These are phyloP conservation scores for Zeuzera pyrina DNA, from an alignment of 2,888 invertebrate species.

Conservation along the genomic window DNA sequence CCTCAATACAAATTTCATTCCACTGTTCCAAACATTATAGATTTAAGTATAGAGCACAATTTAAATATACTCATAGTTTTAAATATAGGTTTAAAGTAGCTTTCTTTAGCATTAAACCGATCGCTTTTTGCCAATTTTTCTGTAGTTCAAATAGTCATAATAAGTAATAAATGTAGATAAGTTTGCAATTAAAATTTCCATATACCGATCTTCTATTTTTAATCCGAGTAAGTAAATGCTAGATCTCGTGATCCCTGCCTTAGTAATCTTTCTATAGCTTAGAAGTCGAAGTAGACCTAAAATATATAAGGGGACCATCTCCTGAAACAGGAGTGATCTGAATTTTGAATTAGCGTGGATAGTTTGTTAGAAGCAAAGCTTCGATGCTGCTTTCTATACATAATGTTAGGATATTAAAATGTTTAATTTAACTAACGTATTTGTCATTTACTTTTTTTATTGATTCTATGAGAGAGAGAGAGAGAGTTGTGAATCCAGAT, in stretches of 20 bases:
- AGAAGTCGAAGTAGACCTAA: conserved; percentile 30
- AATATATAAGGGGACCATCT: conserved; percentile 65
- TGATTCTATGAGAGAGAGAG: conserved; percentile 30
- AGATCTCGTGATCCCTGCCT: conserved; percentile 55
- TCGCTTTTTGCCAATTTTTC: conserved; percentile 62
- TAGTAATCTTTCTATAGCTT: conserved; percentile 44
- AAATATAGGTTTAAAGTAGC: conserved; percentile 38
- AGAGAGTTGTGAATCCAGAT: conserved; percentile 55
- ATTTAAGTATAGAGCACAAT: conserved; percentile 41
- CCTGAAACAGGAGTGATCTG: conserved; percentile 49
- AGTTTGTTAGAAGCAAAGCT: conserved; percentile 34
- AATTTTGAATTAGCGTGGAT: conserved; percentile 37
- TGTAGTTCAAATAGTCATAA: conserved; percentile 32
- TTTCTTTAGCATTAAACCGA: conserved; percentile 59
- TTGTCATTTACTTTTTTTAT: background rate
- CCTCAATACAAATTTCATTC: background rate
- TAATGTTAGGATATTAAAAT: conserved; percentile 4
- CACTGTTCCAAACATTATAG: conserved; percentile 5
- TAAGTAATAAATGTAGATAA: no score
- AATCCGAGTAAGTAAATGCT: conserved; percentile 45
- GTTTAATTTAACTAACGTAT: background rate
- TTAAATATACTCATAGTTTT: conserved; percentile 42
- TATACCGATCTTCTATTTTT: conserved; percentile 36
- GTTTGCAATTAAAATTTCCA: no score
- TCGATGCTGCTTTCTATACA: conserved; percentile 41